Base-by-base conservation (phyloP, 1,140 invertebrate genomes). In the Rhysida immarginata region DNA sequence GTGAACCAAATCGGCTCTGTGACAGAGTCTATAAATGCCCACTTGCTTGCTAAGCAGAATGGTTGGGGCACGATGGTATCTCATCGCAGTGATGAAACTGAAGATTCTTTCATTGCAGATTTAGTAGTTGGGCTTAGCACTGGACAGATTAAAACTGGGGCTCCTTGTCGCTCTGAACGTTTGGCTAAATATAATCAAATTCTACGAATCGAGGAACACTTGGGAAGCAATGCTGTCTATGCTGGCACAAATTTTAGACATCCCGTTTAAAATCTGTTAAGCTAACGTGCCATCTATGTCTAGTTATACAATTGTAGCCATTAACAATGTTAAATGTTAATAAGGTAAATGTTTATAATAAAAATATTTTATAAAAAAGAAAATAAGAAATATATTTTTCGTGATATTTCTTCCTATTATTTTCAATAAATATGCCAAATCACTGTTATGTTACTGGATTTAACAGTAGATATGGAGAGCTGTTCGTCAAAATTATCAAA, bases 111-210 rank as follows among this genome's bases (percentile, higher is more conserved):
- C 73, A 99, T 99, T 67, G 96, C 93, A 64, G 96, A 99, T 69
- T 74, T 99, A 58, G 95, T 97, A 26, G 95, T 98, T 53, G 96
- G 95, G 58, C 76, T 98, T 18, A 87, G 88, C 29, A 97, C 95
- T 55, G 96, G 96, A 58, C 94, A 81, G 71, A 99, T 99, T 64
- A 99, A 99, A 71, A 99, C 95, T 54, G 96, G 96, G 43, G 96
- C 96, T 55, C 95, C 96, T 2, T 99, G 95, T 74, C 84, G 96
- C 64, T 98, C 95, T 13, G 96, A 99, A 73, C 82, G 96, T 73
- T 77, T 96, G 61, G 90, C 94, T 46, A 99, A 99, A 68, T 99
- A 99, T 77, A 99, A 99, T 72, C 96, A 98, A 71, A 88, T 99
- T 56, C 78, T 99, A 45, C 84, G 95, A 64, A 99, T 99, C 68